Conservation (phyloP, 1,140 invertebrate species). For the Philaenus spumarius region DNA sequence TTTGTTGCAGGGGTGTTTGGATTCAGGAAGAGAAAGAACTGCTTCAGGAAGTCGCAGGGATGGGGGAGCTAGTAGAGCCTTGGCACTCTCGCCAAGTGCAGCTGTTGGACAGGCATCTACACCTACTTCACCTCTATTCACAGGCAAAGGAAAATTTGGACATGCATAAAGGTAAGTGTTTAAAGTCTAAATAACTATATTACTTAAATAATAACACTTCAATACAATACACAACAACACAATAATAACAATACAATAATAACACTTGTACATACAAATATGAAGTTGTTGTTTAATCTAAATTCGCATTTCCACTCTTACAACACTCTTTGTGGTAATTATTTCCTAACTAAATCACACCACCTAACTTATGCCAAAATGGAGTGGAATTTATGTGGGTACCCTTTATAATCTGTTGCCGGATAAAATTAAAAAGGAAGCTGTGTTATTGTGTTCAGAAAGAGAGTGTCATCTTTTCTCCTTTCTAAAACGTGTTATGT, state of each 20-base stretch:
- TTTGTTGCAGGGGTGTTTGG: constrained; percentile 65
- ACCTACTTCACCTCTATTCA: constrained; percentile 77
- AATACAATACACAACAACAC: too few species aligned
- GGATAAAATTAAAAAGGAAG: too few species aligned
- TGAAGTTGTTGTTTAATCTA: background rate
- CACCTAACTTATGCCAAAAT: too few species aligned
- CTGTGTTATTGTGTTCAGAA: too few species aligned
- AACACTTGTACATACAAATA: background rate
- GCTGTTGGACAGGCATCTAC: constrained; percentile 73
- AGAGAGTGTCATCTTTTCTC: too few species aligned
- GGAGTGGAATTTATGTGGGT: too few species aligned
- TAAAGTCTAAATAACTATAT: too few species aligned
- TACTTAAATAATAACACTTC: too few species aligned
- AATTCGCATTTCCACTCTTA: background rate
- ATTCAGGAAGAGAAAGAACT: constrained; percentile 88
- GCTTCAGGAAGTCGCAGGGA: constrained; percentile 79
- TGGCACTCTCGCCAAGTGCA: constrained; percentile 78
- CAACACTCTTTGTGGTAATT: too few species aligned
- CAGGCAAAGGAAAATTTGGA: constrained; percentile 72
- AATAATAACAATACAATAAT: background rate
- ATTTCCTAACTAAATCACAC: too few species aligned
- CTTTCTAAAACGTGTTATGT: too few species aligned
- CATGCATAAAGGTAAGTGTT: constrained; percentile 44
- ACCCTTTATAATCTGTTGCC: too few species aligned
- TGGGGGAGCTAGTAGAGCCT: constrained; percentile 76